Evolutionary conservation across 2,888 invertebrate species (phyloP).

Genomic region (Muscina levida): DNA sequence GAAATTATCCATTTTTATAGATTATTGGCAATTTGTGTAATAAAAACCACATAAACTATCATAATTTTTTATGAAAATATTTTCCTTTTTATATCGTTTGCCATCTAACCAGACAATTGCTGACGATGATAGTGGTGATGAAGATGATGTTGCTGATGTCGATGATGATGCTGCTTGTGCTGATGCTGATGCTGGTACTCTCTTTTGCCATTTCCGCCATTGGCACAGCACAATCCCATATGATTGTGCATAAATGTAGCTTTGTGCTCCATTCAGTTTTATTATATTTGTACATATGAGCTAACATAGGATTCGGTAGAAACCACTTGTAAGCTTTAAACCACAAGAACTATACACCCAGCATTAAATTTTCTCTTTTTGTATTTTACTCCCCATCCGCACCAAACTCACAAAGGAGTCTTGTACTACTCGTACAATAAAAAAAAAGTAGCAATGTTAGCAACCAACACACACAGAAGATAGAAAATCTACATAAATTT

Average conservation of each 20-base stretch:
- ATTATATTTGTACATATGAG: constrained; percentile 5
- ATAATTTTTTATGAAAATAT: constrained; percentile 37
- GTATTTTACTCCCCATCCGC: background rate
- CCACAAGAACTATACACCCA: background rate
- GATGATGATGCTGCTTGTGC: too few species aligned
- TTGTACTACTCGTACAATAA: background rate
- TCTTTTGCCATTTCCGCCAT: background rate
- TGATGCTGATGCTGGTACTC: too few species aligned
- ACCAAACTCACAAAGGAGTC: background rate
- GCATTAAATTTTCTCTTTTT: background rate
- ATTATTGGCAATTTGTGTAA: constrained; percentile 34
- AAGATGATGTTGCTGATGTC: too few species aligned
- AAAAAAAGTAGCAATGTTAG: constrained; percentile 1
- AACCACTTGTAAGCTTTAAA: constrained; percentile 37
- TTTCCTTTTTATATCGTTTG: constrained; percentile 20
- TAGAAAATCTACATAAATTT: constrained; percentile 52
- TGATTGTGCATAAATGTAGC: too few species aligned
- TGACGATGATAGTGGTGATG: background rate
- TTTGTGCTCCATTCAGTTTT: constrained; percentile 8
- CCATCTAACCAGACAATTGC: constrained; percentile 9
- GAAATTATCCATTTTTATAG: constrained; percentile 30
- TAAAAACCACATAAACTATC: constrained; percentile 26
- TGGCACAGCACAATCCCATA: background rate
- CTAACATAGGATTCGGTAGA: background rate
- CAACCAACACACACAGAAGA: background rate